These are phyloP conservation scores for western clawed frog (Xenopus tropicalis) DNA, from an alignment of 2,113 vertebrate genomes.

Conservation along the genomic window DNA sequence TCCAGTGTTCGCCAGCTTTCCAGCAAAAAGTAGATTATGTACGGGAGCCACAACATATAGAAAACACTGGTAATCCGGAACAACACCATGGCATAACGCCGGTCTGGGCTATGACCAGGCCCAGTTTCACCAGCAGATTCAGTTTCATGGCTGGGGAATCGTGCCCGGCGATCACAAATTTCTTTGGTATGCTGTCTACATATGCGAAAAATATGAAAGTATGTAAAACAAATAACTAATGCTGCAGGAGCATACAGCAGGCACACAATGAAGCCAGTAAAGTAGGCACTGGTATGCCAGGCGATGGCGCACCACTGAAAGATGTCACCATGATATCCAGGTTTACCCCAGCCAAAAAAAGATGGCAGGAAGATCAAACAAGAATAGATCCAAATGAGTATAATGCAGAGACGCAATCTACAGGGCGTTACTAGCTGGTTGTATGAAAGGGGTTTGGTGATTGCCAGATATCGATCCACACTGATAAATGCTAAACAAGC, in stretches of 20 bases:
- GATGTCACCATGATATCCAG: slow-evolving; percentile 97
- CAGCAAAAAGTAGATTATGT: slow-evolving; percentile 95
- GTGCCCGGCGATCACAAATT: slow-evolving; percentile 88
- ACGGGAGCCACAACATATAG: slow-evolving; percentile 96
- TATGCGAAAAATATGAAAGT: slow-evolving; percentile 97
- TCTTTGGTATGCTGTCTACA: slow-evolving; percentile 98
- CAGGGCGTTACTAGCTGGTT: slow-evolving; percentile 96
- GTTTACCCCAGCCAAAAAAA: slow-evolving; percentile 98
- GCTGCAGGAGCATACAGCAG: slow-evolving; percentile 94
- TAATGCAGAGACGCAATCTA: slow-evolving; percentile 87
- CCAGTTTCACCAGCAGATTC: slow-evolving; percentile 79
- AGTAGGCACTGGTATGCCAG: slow-evolving; percentile 94
- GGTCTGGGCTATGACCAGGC: slow-evolving; percentile 82
- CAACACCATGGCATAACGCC: slow-evolving; percentile 92
- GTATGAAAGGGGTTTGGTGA: slow-evolving; percentile 95
- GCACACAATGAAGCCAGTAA: slow-evolving; percentile 95
- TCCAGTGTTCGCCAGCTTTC: slow-evolving; percentile 92
- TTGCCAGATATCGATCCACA: slow-evolving; percentile 94
- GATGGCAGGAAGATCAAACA: slow-evolving; percentile 90
- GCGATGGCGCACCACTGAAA: slow-evolving; percentile 96
- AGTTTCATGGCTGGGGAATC: slow-evolving; percentile 90
- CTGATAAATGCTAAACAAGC: slow-evolving; percentile 95
- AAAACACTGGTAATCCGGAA: slow-evolving; percentile 98
- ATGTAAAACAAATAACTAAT: slow-evolving; percentile 94
- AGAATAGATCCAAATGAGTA: slow-evolving; percentile 94